Percentiles rank a stretch among this genome's conserved stretches.
phyloP scores from a whole-genome alignment of 2,888 invertebrate genomes.

The Tetranychus truncatus region DNA sequence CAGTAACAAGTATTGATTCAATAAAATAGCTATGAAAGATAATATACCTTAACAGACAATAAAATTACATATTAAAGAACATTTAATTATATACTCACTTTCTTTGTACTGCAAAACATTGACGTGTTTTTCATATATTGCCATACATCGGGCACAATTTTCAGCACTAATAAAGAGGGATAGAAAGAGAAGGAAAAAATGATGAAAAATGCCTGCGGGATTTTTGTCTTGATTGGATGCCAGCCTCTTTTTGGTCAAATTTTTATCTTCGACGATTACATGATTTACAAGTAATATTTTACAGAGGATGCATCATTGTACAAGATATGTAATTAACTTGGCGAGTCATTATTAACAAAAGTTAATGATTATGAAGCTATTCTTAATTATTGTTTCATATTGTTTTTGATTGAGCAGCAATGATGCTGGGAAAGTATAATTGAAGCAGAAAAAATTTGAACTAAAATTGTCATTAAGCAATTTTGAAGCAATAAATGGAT shows the following conservation, averaged over 20 bases:
- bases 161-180: slow-evolving; percentile 26
- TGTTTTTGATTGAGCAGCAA: too few species aligned
- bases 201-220: background rate
- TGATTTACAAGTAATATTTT: too few species aligned
- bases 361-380: too few species aligned
- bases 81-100: background rate
- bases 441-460: too few species aligned
- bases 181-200: background rate
- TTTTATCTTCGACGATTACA: too few species aligned
- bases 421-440: too few species aligned
- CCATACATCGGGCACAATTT: slow-evolving; percentile 31
- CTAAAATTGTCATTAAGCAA: background rate
- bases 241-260: too few species aligned
- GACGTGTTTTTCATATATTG: slow-evolving; percentile 31
- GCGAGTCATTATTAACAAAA: too few species aligned
- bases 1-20: background rate
- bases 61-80: slow-evolving; percentile 13
- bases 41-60: background rate
- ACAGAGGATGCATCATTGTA: too few species aligned
- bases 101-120: slow-evolving; percentile 32
- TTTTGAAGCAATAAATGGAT: background rate
- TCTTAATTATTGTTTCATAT: too few species aligned
- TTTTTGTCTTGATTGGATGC: background rate
- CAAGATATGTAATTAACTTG: too few species aligned
- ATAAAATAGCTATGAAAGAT: background rate